Evolutionary conservation across 2,888 invertebrate genomes (phyloP), one percentile per base, ranked within the genome.

Genomic region (Eilema depressum): DNA sequence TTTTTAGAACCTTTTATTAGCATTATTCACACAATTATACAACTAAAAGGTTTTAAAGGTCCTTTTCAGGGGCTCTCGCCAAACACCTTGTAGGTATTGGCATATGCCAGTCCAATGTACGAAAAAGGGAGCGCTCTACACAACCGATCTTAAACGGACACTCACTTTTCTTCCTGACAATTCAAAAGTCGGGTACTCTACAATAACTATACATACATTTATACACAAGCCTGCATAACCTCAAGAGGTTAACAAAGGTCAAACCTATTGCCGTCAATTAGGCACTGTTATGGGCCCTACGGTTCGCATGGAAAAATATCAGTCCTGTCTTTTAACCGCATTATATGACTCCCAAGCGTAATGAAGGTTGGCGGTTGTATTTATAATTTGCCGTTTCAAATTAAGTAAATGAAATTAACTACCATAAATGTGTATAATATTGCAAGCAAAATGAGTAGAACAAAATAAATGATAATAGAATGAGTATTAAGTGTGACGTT

Each of bases 401-500:
- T n/a, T 53, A 53, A n/a, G 53, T 0, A 20, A 20, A 53, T 10
- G 53, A 53, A 53, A 53, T 53, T 53, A 53, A n/a, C n/a, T 53
- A 53, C n/a, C 8, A 53, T n/a, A n/a, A 53, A 53, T 53, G 53
- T n/a, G 53, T 53, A n/a, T 53, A 53, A 53, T n/a, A 53, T n/a
- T 53, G 10, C 53, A 53, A 53, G 53, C 53, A 53, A n/a, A 53
- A 53, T 53, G 53, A 8, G 8, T 53, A 10, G 53, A 53, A 8
- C n/a, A n/a, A 53, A 53, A 53, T n/a, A n/a, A n/a, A n/a, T n/a
- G 53, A 53, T 10, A 53, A n/a, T 53, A 53, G n/a, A 53, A 53
- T 53, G 53, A 53, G n/a, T 53, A n/a, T n/a, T 20, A 53, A 53
- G 53, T 53, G n/a, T 20, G 53, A 53, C 53, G 2, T 53, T 53